A percentile compares a stretch with the other conserved stretches of the same genome.
phyloP scores from a whole-genome alignment of 1,140 invertebrate genomes.

The Trinorchestia longiramus region DNA sequence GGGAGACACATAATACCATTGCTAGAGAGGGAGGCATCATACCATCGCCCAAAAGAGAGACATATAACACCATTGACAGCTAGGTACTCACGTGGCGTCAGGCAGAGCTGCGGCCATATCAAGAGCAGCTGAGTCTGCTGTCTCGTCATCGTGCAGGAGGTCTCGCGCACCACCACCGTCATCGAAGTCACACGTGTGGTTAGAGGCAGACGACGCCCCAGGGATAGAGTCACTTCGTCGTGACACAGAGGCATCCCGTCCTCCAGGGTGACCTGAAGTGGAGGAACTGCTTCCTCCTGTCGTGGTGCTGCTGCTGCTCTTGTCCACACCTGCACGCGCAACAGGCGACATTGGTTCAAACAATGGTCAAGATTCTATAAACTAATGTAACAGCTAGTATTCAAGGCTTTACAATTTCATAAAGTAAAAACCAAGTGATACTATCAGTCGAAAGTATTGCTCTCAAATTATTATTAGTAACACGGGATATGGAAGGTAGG shows the following conservation, averaged over 20 bases:
- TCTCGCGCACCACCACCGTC: neutral
- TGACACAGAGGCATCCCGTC: slow-evolving; percentile 7
- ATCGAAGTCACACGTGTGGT: slow-evolving; percentile 13
- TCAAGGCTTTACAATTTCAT: no score
- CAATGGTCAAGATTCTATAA: no score
- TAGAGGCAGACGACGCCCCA: neutral
- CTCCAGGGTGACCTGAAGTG: neutral
- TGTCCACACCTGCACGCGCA: slow-evolving; percentile 17
- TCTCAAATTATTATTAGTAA: no score
- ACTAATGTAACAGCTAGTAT: no score
- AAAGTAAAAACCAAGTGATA: no score
- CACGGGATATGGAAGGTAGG: no score
- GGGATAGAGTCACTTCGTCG: slow-evolving; percentile 28
- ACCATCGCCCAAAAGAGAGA: no score
- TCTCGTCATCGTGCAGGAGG: slow-evolving; percentile 3
- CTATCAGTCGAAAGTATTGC: no score
- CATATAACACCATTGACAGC: no score
- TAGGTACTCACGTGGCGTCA: slow-evolving; percentile 24
- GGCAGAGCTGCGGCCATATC: slow-evolving; percentile 38
- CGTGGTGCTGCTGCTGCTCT: slow-evolving; percentile 9
- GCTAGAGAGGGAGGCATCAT: no score
- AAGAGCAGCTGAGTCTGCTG: neutral
- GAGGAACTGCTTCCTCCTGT: neutral
- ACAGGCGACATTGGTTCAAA: neutral
- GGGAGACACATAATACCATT: no score